Evolutionary conservation across 1,140 invertebrate species (phyloP).

Genomic region (Nixonia krombeini): DNA sequence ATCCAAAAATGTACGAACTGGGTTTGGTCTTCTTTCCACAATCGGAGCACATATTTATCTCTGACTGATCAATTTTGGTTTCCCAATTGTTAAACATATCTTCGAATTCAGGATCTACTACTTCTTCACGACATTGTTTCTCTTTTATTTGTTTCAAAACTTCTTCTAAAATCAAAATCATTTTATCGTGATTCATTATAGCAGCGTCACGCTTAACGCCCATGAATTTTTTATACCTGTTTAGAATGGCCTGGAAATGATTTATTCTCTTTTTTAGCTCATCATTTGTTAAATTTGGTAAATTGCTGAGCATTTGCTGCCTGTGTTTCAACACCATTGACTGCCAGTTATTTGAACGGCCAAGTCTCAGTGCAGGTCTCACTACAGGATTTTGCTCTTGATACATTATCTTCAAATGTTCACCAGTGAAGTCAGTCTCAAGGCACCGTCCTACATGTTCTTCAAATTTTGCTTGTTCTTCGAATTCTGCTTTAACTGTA

Average conservation of each 20-base stretch:
- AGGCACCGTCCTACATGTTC: not conserved
- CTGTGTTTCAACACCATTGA: constrained; percentile 21
- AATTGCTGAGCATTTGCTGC: constrained; percentile 47
- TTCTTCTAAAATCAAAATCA: constrained; percentile 32
- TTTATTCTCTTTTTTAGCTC: constrained; percentile 42
- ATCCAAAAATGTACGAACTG: constrained; percentile 53
- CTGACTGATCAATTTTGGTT: constrained; percentile 33
- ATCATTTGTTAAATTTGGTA: constrained; percentile 29
- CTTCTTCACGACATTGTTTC: not conserved
- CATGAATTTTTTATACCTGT: constrained; percentile 36
- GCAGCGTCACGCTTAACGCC: constrained; percentile 16
- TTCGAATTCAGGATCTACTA: constrained; percentile 16
- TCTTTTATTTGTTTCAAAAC: constrained; percentile 22
- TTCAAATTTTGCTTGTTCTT: constrained; percentile 2
- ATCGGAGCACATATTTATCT: constrained; percentile 41
- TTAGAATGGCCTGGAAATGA: constrained; percentile 37
- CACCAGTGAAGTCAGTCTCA: constrained; percentile 18
- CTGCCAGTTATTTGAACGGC: not conserved
- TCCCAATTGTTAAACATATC: constrained; percentile 23
- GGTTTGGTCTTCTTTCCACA: constrained; percentile 56
- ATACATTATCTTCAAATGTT: constrained; percentile 11
- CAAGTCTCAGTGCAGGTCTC: not conserved
- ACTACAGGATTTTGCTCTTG: constrained; percentile 3
- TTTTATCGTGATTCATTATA: constrained; percentile 34
- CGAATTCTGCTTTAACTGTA: not conserved